Base-by-base conservation (phyloP, 2,888 invertebrate genomes). In the Nymphalis c-album region DNA sequence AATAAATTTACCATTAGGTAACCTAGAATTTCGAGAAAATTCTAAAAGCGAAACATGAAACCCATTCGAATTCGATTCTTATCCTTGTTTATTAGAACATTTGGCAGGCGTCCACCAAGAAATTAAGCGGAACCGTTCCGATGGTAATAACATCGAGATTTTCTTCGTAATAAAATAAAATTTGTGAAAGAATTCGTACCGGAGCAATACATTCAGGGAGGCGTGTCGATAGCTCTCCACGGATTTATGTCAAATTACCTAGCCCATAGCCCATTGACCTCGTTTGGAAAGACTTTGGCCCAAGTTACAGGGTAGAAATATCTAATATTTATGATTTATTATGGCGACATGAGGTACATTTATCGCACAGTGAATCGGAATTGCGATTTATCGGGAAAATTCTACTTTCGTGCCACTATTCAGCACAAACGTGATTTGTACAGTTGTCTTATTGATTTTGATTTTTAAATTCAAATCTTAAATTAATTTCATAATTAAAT, bases 231-330 rank as follows among this genome's bases (percentile, higher is more conserved):
- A 77, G 84, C 77, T 78, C 79, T 80, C 80, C 75, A 74, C 76
- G 82, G 84, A 88, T 90, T 90, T 88, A 89, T 89, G 87, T 87
- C 86, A 87, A 86, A 88, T 86, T 88, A 88, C 86, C 85, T 84
- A 82, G 82, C 84, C 82, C 78, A 82, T 82, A 79, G 81, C 82
- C 85, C 76, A 84, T 86, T 87, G 88, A 85, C 87, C 86, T 83
- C 80, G 78, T 84, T 87, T 78, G 71, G 60, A 53, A 59, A 64
- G 17, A 68, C 48, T 62, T 50, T 45, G 76, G 73, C 50, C 53
- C 74, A 79, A 80, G 76, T 73, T 22, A 74, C 16, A 69, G 70
- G 71, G 63, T 68, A 48, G 62, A 45, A 46, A 46, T 40, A 45
- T n/a, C 18, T 57, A n/a, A 57, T 31, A 17, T 31, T 55, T 26